Percentiles rank a stretch among this genome's conserved stretches.
These are phyloP conservation scores for Crambe crambe DNA, from an alignment of 37 sponge, comb jelly and placozoan genomes.

Conservation along the genomic window DNA sequence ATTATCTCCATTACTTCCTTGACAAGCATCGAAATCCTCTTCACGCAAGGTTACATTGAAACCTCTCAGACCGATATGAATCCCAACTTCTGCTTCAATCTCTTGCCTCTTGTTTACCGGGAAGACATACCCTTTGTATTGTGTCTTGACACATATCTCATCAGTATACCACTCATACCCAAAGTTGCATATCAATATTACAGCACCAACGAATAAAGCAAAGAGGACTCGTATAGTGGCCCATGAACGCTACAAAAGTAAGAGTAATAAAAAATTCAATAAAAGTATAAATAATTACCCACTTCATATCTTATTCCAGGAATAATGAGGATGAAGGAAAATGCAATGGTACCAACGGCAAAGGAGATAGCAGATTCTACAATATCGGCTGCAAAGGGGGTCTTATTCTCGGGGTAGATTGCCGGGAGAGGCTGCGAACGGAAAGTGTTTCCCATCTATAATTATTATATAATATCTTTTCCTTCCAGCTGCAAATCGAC, in stretches of 20 bases:
- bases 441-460: conserved; percentile 90
- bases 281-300: not conserved
- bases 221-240: conserved; percentile 60
- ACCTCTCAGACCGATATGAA: conserved; percentile 84
- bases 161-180: conserved; percentile 80
- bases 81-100: conserved; percentile 77
- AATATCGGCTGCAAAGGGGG: conserved; percentile 72
- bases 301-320: conserved; percentile 71
- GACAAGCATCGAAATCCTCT: not conserved
- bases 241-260: conserved; percentile 59
- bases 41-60: conserved; percentile 85
- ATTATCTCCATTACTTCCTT: not conserved
- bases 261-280: too few species aligned
- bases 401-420: conserved; percentile 62
- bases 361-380: conserved; percentile 75
- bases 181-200: conserved; percentile 69
- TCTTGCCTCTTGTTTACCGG: conserved; percentile 40
- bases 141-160: conserved; percentile 48
- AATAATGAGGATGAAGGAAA: conserved; percentile 84
- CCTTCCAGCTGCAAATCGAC: too few species aligned
- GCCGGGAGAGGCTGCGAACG: conserved; percentile 77
- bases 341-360: conserved; percentile 65
- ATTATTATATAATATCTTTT: too few species aligned
- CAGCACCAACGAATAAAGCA: conserved; percentile 58
- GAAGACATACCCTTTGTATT: conserved; percentile 76